These are phyloP conservation scores for Dromococcyx pavoninus DNA, from an alignment of 2,797 vertebrate genomes.

Conservation along the genomic window DNA sequence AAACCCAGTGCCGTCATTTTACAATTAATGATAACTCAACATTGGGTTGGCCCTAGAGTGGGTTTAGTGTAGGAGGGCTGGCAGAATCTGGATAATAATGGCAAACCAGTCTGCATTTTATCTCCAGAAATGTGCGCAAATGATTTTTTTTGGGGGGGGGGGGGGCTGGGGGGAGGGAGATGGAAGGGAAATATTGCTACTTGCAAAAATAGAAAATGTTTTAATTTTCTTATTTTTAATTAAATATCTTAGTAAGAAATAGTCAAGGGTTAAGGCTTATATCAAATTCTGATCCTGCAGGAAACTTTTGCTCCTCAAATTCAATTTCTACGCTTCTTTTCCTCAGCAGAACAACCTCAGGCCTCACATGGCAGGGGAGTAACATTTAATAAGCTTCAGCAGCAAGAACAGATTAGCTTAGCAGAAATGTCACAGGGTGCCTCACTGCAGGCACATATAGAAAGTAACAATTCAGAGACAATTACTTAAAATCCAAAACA, in stretches of 20 bases:
- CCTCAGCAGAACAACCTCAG: background rate
- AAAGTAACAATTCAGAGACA: background rate
- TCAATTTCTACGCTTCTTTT: background rate
- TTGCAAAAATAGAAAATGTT: background rate
- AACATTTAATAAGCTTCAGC: background rate
- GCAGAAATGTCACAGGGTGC: background rate
- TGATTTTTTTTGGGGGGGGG: fast-evolving
- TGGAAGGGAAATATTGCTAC: fast-evolving
- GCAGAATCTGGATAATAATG: background rate
- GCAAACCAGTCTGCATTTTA: background rate
- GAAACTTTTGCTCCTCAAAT: background rate
- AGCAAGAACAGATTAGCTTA: background rate
- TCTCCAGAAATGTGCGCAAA: background rate
- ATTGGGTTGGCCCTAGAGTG: background rate
- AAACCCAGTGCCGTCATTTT: background rate
- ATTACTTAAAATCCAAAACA: background rate
- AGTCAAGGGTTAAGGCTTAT: background rate
- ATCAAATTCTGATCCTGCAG: background rate
- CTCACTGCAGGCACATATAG: background rate
- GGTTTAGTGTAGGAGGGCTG: background rate
- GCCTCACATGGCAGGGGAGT: background rate
- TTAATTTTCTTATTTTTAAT: background rate
- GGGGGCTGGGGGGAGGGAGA: no score
- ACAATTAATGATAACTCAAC: background rate
- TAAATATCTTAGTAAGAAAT: background rate